Evolutionary conservation across 2,888 invertebrate species (phyloP).

Genomic region (Conistra vaccinii): DNA sequence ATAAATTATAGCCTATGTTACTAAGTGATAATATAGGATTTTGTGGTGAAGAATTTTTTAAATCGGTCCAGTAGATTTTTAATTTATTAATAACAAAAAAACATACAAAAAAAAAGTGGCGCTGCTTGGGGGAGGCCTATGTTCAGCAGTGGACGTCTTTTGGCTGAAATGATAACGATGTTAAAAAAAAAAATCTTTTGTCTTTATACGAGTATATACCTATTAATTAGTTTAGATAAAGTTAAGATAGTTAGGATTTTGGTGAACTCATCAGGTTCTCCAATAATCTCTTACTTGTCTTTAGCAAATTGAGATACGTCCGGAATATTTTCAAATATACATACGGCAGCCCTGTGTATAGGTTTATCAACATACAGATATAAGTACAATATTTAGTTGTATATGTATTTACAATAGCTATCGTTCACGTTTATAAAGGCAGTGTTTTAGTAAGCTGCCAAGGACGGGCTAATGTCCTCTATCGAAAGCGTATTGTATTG

Average conservation of each 20-base stretch:
- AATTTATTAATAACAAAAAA: no score
- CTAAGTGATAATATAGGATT: no score
- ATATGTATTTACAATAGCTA: conserved; percentile 42
- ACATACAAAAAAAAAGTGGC: no score
- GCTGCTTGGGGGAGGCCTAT: no score
- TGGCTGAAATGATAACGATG: no score
- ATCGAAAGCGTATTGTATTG: conserved; percentile 33
- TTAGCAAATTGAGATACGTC: neutral
- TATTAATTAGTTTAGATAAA: no score
- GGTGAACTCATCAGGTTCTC: neutral
- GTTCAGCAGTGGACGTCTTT: no score
- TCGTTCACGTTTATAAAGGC: conserved; percentile 49
- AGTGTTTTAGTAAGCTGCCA: conserved; percentile 50
- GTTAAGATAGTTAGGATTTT: neutral
- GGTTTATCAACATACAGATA: conserved; percentile 23
- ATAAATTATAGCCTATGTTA: no score
- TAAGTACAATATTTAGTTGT: conserved; percentile 8
- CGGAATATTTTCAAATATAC: neutral
- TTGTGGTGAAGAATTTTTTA: no score
- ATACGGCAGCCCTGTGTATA: conserved; percentile 20
- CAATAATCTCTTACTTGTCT: neutral
- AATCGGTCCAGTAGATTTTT: no score
- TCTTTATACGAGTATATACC: no score
- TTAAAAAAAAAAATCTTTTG: no score
- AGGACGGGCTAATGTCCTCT: conserved; percentile 44